A percentile compares a stretch with the other conserved stretches of the same genome.
Evolutionary conservation across 2,113 vertebrate genomes (phyloP).

Genomic region (Galbula dea): DNA sequence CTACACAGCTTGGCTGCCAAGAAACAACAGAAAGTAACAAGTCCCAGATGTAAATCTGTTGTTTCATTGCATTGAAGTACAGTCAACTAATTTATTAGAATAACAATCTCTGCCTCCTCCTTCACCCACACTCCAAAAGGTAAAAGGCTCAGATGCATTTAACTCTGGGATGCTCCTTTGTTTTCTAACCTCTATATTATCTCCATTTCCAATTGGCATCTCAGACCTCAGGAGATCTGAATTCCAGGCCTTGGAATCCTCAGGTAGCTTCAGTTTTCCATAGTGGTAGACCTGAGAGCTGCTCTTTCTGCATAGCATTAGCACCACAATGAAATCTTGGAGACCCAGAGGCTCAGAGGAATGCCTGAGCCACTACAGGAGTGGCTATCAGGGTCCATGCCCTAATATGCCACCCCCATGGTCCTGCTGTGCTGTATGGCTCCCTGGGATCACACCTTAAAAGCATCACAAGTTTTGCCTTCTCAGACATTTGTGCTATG

Average conservation of each 20-base stretch:
- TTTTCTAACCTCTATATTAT: not conserved
- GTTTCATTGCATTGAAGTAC: not conserved
- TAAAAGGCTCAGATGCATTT: not conserved
- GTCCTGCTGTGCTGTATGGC: not conserved
- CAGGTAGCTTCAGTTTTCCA: not conserved
- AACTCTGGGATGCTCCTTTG: not conserved
- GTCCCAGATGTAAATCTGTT: not conserved
- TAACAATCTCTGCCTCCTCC: not conserved
- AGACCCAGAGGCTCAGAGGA: not conserved
- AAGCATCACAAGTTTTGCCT: not conserved
- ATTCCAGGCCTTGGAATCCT: not conserved
- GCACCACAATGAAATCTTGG: not conserved
- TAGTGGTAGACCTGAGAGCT: not conserved
- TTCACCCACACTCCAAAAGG: not conserved
- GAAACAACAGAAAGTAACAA: not conserved
- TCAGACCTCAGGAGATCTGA: not conserved
- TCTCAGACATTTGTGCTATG: not conserved
- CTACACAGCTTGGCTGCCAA: not conserved
- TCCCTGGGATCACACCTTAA: not conserved
- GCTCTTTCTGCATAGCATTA: not conserved
- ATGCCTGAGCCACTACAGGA: too few species aligned
- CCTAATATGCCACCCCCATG: not conserved
- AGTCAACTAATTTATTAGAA: not conserved
- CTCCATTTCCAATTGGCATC: not conserved
- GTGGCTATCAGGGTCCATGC: too few species aligned